Evolutionary conservation across 2,113 vertebrate species (phyloP).

Genomic region (Alosa alosa): DNA sequence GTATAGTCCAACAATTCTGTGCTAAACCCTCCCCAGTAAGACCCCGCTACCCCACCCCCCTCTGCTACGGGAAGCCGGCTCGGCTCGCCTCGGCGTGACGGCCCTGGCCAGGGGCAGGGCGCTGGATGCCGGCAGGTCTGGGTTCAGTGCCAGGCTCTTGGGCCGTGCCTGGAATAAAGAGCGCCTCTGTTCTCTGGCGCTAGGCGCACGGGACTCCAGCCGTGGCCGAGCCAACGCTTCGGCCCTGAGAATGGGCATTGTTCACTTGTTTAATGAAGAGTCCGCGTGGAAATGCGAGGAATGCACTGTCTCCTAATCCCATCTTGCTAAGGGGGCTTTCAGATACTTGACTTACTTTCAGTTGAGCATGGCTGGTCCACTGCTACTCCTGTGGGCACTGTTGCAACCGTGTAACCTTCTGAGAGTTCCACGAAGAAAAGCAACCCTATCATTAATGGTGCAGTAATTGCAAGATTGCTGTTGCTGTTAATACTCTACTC

Average conservation of each 20-base stretch:
- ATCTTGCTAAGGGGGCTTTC: constrained; percentile 2
- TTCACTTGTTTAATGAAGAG: constrained; percentile 71
- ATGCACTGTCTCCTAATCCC: constrained; percentile 1
- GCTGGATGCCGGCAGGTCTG: constrained; percentile 50
- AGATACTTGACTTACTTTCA: constrained; percentile 15
- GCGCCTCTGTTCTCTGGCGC: constrained; percentile 65
- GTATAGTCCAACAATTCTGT: too few relatives aligned
- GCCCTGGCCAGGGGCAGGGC: constrained; percentile 32
- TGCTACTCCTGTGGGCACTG: background rate
- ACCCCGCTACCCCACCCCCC: constrained; percentile 29
- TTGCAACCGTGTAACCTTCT: background rate
- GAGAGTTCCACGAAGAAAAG: background rate
- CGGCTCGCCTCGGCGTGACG: constrained; percentile 5
- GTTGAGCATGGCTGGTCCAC: background rate
- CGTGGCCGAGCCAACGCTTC: constrained; percentile 67
- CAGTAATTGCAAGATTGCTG: background rate
- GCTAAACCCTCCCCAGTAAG: constrained; percentile 3
- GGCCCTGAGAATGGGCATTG: constrained; percentile 66
- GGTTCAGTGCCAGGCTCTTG: constrained; percentile 79
- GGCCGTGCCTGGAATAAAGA: constrained; percentile 69
- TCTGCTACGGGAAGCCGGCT: constrained; percentile 35
- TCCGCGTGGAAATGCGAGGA: constrained; percentile 44
- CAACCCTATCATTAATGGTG: background rate
- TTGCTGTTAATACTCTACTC: background rate
- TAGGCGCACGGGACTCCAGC: constrained; percentile 59